Conservation (phyloP, 2,888 invertebrate species). For the Plebejus melissa region DNA sequence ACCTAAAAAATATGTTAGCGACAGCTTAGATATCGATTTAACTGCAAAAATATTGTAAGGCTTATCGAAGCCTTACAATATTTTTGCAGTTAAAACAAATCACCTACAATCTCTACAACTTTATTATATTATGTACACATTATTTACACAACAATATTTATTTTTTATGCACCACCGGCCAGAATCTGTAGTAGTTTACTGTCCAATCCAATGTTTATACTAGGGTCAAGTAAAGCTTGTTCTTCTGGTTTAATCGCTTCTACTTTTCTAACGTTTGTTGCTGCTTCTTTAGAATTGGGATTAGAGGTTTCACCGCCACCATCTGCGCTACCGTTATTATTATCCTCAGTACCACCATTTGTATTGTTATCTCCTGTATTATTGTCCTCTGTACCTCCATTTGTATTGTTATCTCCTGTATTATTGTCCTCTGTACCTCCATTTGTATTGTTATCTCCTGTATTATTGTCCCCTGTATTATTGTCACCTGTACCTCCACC, state of each 20-base stretch:
- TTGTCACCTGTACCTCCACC: too few relatives aligned
- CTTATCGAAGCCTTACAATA: neutral
- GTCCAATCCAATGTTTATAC: constrained; percentile 24
- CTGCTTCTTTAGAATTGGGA: neutral
- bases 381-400: neutral
- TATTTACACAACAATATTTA: neutral
- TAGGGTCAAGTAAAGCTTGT: neutral
- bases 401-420: neutral
- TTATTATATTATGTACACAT: neutral
- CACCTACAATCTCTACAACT: neutral
- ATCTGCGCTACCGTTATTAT: neutral
- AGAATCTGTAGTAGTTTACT: constrained; percentile 30
- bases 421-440: constrained; percentile 5
- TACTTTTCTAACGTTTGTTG: neutral
- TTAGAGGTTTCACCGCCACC: neutral
- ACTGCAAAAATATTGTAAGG: too few relatives aligned
- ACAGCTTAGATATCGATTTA: neutral
- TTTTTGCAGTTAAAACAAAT: neutral
- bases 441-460: neutral
- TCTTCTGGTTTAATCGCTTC: constrained; percentile 2
- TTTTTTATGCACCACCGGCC: constrained; percentile 21
- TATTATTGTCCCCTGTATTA: neutral
- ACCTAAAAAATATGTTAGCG: too few relatives aligned
- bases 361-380: constrained; percentile 4
- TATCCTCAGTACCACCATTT: neutral